Percentiles rank a stretch among this genome's conserved stretches.
Conservation (phyloP, 1,140 invertebrate genomes). For the Papilio machaon region DNA sequence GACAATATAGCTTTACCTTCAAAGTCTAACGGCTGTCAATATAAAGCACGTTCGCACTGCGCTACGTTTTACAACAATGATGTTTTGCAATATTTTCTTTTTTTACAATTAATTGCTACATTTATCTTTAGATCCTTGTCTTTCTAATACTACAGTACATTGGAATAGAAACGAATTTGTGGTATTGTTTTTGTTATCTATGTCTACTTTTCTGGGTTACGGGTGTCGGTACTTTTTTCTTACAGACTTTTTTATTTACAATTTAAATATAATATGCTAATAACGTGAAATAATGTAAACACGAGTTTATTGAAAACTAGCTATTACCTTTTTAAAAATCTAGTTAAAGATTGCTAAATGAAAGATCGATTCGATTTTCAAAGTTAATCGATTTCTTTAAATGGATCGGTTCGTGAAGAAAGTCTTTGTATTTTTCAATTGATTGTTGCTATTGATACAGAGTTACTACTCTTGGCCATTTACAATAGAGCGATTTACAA, state of each 20-base stretch:
- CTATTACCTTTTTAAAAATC: not conserved
- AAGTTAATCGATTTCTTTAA: slow-evolving; percentile 1
- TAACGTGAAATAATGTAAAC: too few relatives aligned
- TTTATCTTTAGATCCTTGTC: not conserved
- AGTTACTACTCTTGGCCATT: not conserved
- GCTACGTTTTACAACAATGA: not conserved
- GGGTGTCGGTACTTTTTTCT: not conserved
- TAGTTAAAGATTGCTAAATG: not conserved
- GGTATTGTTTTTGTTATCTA: not conserved
- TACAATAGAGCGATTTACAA: not conserved
- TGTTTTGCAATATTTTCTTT: not conserved
- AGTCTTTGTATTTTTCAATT: not conserved
- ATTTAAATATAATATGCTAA: not conserved
- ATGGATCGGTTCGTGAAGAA: slow-evolving; percentile 3
- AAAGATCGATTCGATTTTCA: not conserved
- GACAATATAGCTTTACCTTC: not conserved
- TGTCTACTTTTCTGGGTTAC: not conserved
- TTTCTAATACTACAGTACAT: not conserved
- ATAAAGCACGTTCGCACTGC: not conserved
- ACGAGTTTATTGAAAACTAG: not conserved
- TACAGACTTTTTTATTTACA: too few relatives aligned
- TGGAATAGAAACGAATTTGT: slow-evolving; percentile 2
- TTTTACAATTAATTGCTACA: not conserved
- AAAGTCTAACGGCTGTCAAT: not conserved
- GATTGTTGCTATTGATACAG: not conserved